phyloP scores from a whole-genome alignment of 2,888 invertebrate species.

The Gonocerus acuteangulatus region DNA sequence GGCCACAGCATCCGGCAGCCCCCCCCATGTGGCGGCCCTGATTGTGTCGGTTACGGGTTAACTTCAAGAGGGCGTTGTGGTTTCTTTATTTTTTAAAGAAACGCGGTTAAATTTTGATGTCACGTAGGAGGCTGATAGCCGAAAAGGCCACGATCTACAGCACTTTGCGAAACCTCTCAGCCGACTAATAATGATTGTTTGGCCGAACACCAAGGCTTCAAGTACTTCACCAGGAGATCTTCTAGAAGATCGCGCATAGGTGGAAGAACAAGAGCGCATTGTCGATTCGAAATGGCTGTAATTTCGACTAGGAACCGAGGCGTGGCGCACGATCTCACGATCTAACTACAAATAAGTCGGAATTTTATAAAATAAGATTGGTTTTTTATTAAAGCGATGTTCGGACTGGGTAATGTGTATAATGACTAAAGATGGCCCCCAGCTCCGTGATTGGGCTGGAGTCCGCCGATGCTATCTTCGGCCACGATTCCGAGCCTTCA shows the following conservation, averaged over 20 bases:
- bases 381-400: conserved; percentile 7
- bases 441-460: conserved; percentile 1
- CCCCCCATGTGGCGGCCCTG: no score
- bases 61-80: no score
- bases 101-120: no score
- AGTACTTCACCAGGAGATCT: no score
- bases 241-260: background rate
- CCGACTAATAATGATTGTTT: no score
- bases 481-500: conserved; percentile 8
- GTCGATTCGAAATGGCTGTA: conserved; percentile 12
- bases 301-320: conserved; percentile 10
- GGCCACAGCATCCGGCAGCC: no score
- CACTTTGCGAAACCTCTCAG: no score
- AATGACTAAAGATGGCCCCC: background rate
- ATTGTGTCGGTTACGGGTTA: no score
- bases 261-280: background rate
- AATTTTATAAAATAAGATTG: conserved; percentile 24
- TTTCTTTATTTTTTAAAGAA: no score
- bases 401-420: conserved; percentile 4
- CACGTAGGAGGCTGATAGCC: no score
- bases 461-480: background rate
- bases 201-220: no score
- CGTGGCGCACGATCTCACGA: conserved; percentile 22
- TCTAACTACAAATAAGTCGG: conserved; percentile 17
- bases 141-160: no score